phyloP scores from a whole-genome alignment of 2,888 invertebrate genomes.

The Diarsia dahlii region DNA sequence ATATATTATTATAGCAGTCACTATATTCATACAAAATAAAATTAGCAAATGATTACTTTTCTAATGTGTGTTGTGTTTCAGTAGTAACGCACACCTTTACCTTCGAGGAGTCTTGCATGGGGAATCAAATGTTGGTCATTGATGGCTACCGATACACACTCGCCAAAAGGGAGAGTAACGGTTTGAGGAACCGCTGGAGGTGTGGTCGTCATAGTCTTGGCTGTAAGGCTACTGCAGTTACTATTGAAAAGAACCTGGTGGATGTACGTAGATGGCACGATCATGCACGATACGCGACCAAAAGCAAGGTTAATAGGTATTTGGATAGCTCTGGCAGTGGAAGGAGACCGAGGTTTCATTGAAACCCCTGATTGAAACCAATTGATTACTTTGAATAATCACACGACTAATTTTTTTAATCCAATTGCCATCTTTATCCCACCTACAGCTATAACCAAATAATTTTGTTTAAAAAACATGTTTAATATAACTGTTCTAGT shows the following conservation, averaged over 20 bases:
- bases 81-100: slow-evolving; percentile 1
- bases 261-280: slow-evolving; percentile 25
- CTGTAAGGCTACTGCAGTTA: slow-evolving; percentile 45
- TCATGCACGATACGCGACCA: not conserved
- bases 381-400: not conserved
- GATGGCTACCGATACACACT: slow-evolving; percentile 48
- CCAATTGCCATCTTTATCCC: not conserved
- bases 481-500: not conserved
- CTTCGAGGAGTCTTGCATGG: slow-evolving; percentile 33
- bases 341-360: not conserved
- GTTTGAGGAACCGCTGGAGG: slow-evolving; percentile 22
- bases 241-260: slow-evolving; percentile 8
- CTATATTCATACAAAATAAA: not conserved
- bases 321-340: not conserved
- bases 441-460: not conserved
- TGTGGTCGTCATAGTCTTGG: slow-evolving; percentile 48
- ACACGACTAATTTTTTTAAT: not conserved
- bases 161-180: not conserved
- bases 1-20: not conserved
- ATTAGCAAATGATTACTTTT: not conserved
- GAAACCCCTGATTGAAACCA: not conserved
- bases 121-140: slow-evolving; percentile 46
- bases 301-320: not conserved
- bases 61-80: slow-evolving; percentile 32
- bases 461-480: not conserved